A percentile compares a stretch with the other conserved stretches of the same genome.
These are phyloP conservation scores for Carposina sasakii DNA, from an alignment of 1,140 invertebrate species.

Conservation along the genomic window DNA sequence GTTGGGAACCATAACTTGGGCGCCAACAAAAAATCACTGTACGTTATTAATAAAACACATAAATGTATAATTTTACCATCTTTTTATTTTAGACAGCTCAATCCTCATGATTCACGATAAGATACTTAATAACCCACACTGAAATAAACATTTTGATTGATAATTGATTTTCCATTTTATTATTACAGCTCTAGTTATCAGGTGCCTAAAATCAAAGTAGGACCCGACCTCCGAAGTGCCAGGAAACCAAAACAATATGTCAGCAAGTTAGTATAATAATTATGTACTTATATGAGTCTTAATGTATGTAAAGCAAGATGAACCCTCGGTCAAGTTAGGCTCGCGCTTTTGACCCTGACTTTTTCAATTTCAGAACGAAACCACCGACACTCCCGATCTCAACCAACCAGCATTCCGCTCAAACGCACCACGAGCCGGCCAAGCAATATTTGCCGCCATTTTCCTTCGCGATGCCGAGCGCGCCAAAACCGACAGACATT, in stretches of 20 bases:
- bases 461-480: constrained; percentile 28
- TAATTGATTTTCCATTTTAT: background rate
- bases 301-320: too few species aligned
- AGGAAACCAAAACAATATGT: constrained; percentile 44
- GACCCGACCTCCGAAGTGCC: constrained; percentile 50
- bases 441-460: constrained; percentile 33
- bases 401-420: constrained; percentile 12
- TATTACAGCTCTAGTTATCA: constrained; percentile 49
- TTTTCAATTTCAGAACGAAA: constrained; percentile 36
- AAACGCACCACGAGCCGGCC: constrained; percentile 25
- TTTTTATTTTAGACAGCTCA: too few species aligned
- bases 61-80: too few species aligned
- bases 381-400: constrained; percentile 19
- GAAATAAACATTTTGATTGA: too few species aligned
- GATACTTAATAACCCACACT: too few species aligned
- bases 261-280: constrained; percentile 29
- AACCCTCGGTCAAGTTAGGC: too few species aligned
- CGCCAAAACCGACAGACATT: constrained; percentile 20
- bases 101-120: too few species aligned
- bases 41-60: too few species aligned
- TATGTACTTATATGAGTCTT: background rate
- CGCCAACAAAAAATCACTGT: too few species aligned
- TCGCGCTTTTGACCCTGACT: too few species aligned
- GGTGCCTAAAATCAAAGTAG: constrained; percentile 46
- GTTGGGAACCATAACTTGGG: too few species aligned